phyloP scores from a whole-genome alignment of 2,888 invertebrate species.

The Baronia brevicornis region DNA sequence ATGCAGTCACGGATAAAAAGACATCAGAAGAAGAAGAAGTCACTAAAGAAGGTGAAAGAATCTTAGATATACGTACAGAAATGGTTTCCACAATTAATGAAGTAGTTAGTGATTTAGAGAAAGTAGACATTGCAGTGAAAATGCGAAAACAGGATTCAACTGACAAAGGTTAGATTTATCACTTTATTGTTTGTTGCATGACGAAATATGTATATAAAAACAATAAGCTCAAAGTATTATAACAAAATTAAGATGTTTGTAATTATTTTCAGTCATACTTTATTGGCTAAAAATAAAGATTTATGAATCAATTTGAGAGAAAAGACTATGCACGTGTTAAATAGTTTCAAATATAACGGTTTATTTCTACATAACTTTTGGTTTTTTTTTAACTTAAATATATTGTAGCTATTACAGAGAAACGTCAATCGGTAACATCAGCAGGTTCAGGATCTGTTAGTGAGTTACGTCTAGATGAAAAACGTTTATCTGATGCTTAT shows the following conservation, averaged over 20 bases:
- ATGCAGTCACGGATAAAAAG: slow-evolving; percentile 69
- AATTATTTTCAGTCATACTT: not conserved
- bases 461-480: slow-evolving; percentile 64
- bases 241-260: slow-evolving; percentile 2
- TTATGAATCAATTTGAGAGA: not conserved
- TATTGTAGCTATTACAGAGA: slow-evolving; percentile 32
- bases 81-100: slow-evolving; percentile 20
- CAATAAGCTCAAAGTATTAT: not conserved
- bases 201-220: too few species aligned
- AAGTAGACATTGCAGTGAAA: slow-evolving; percentile 31
- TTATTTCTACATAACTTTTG: not conserved
- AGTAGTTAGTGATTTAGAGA: slow-evolving; percentile 29
- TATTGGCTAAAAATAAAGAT: not conserved
- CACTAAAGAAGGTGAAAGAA: slow-evolving; percentile 34
- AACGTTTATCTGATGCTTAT: slow-evolving; percentile 65
- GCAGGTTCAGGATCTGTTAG: slow-evolving; percentile 59
- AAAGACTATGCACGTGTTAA: not conserved
- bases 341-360: not conserved
- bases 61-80: slow-evolving; percentile 29
- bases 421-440: slow-evolving; percentile 66
- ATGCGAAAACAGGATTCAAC: slow-evolving; percentile 35
- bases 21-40: slow-evolving; percentile 65
- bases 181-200: too few species aligned
- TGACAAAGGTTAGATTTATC: slow-evolving; percentile 38
- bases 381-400: not conserved